These are phyloP conservation scores for Tetrax tetrax DNA, from an alignment of 2,113 vertebrate species.

Conservation along the genomic window DNA sequence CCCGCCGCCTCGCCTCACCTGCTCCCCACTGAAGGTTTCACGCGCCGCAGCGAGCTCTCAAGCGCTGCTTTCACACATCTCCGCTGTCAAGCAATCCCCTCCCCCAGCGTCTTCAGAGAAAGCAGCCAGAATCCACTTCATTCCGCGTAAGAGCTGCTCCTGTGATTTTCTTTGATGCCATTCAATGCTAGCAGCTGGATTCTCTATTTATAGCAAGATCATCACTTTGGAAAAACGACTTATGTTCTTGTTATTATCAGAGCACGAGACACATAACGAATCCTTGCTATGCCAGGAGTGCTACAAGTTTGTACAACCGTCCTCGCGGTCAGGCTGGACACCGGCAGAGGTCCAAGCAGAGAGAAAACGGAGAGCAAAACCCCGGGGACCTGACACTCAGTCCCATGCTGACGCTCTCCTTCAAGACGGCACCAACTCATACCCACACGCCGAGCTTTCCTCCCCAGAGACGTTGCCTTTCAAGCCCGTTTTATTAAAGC, in stretches of 20 bases:
- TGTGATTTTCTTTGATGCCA: constrained; percentile 51
- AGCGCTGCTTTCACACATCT: not conserved
- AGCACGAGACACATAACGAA: constrained; percentile 21
- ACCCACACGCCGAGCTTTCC: not conserved
- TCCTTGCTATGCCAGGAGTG: not conserved
- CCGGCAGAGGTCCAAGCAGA: not conserved
- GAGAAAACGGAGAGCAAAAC: not conserved
- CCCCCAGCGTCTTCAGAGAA: not conserved
- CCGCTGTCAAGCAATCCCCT: not conserved
- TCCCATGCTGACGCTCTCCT: not conserved
- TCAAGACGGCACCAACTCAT: not conserved
- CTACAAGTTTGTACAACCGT: not conserved
- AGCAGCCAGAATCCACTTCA: constrained; percentile 51
- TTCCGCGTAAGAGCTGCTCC: constrained; percentile 2
- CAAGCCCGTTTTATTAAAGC: not conserved
- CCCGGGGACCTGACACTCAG: not conserved
- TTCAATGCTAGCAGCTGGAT: constrained; percentile 62
- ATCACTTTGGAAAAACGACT: constrained; percentile 37
- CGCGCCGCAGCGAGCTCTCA: fast-evolving
- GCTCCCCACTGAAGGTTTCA: not conserved
- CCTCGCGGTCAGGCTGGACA: not conserved
- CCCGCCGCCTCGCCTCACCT: not conserved
- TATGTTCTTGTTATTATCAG: constrained; percentile 16
- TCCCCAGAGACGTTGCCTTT: not conserved
- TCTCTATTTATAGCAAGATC: constrained; percentile 65